Evolutionary conservation across 2,113 vertebrate species (phyloP).

Genomic region (Chloropsis hardwickii): DNA sequence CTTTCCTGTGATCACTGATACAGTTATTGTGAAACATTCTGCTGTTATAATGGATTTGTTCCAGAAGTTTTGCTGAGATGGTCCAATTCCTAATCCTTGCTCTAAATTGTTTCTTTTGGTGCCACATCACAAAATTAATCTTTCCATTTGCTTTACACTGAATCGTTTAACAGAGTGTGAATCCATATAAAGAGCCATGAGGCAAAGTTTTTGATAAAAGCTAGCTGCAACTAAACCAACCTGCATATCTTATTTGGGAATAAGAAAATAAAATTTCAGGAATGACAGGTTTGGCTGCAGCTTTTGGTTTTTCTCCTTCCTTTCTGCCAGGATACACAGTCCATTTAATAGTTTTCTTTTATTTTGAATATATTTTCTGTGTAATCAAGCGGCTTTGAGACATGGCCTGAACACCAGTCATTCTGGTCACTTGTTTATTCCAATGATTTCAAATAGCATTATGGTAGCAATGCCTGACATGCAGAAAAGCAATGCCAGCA

Average conservation of each 20-base stretch:
- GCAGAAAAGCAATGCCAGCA: background rate
- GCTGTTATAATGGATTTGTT: conserved; percentile 45
- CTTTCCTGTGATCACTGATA: background rate
- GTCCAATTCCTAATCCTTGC: conserved; percentile 51
- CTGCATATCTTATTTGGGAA: conserved; percentile 56
- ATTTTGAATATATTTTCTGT: background rate
- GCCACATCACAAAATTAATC: conserved; percentile 71
- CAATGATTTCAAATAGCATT: background rate
- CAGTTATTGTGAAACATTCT: background rate
- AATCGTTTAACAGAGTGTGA: conserved; percentile 54
- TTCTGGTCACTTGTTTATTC: background rate
- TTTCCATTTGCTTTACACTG: conserved; percentile 66
- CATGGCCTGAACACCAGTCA: background rate
- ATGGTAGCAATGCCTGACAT: background rate
- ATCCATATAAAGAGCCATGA: conserved; percentile 50
- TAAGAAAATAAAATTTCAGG: conserved; percentile 53
- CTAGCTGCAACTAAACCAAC: conserved; percentile 41
- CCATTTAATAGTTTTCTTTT: background rate
- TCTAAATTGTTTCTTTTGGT: conserved; percentile 65
- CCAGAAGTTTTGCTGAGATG: conserved; percentile 45
- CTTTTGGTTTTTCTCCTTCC: background rate
- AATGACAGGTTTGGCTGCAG: background rate
- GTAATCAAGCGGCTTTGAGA: background rate
- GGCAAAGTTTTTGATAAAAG: conserved; percentile 69
- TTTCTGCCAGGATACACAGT: background rate